phyloP scores from a whole-genome alignment of 1,140 invertebrate species.

The Portunus trituberculatus region DNA sequence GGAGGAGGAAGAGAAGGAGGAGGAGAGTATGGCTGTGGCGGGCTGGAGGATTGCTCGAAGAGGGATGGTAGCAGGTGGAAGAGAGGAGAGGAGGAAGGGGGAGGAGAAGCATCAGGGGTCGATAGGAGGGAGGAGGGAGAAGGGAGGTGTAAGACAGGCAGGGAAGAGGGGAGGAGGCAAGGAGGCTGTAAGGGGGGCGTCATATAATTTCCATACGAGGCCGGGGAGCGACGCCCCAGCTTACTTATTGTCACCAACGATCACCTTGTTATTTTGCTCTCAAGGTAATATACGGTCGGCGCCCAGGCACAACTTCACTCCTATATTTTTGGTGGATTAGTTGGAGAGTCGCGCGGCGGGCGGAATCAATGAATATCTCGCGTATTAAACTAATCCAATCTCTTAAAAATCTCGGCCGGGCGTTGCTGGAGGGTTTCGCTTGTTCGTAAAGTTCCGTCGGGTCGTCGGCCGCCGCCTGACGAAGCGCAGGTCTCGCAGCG shows the following conservation, averaged over 20 bases:
- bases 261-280: slow-evolving; percentile 66
- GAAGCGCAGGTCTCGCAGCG: background rate
- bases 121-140: background rate
- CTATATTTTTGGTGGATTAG: slow-evolving; percentile 57
- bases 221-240: slow-evolving; percentile 48
- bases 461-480: background rate
- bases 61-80: background rate
- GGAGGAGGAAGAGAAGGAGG: background rate
- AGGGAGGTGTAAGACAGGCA: background rate
- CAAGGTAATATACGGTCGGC: slow-evolving; percentile 53
- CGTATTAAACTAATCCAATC: slow-evolving; percentile 54
- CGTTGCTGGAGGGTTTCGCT: background rate
- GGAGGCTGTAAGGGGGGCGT: background rate
- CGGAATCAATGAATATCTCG: slow-evolving; percentile 22
- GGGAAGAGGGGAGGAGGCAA: background rate
- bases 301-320: slow-evolving; percentile 53
- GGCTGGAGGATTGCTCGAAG: background rate
- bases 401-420: slow-evolving; percentile 30
- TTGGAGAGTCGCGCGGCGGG: slow-evolving; percentile 30
- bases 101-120: background rate
- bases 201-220: slow-evolving; percentile 65
- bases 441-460: background rate
- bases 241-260: slow-evolving; percentile 68
- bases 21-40: background rate
- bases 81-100: background rate